Evolutionary conservation across 1,140 invertebrate genomes (phyloP), one percentile per base, ranked within the genome.

Genomic region (Chionoecetes opilio): DNA sequence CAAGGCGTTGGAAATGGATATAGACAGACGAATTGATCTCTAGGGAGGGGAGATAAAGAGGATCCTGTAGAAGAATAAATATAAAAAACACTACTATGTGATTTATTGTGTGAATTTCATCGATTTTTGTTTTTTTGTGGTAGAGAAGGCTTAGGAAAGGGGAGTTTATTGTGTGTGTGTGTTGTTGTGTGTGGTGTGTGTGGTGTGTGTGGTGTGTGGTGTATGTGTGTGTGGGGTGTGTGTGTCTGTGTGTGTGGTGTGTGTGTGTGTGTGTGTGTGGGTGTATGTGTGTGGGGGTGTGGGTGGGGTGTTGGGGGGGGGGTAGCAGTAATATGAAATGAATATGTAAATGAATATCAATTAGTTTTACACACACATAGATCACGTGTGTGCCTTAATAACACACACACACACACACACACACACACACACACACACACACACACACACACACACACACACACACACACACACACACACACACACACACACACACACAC

Each of bases 201-300:
- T 91, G 63, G 63, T 63, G 63, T 91, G 63, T 91, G 63, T 91
- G 34, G n/a, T 91, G 63, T 91, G 63, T 91, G 86, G n/a, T n/a
- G n/a, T 90, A 46, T 90, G 34, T 90, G n/a, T 41, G 38, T 90
- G 41, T 90, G 38, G n/a, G n/a, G 63, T 91, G 63, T 91, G 46
- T 63, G 46, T 91, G 63, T 91, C 32, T 91, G 63, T 63, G 63
- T 91, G 63, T 91, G 63, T 91, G 34, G 34, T 91, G 63, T 91
- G 63, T 91, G 86, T 88, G 32, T 88, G 86, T 88, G 86, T 88
- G 34, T 37, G 86, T 88, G 32, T 88, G 84, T 86, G 84, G n/a
- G 84, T 86, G 84, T 86, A 11, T 32, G 84, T 86, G 84, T 86
- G 84, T 86, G 84, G n/a, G 85, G 3, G 85, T 87, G 85, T 87